phyloP scores from a whole-genome alignment of 2,113 vertebrate species.

The Kryptolebias marmoratus region DNA sequence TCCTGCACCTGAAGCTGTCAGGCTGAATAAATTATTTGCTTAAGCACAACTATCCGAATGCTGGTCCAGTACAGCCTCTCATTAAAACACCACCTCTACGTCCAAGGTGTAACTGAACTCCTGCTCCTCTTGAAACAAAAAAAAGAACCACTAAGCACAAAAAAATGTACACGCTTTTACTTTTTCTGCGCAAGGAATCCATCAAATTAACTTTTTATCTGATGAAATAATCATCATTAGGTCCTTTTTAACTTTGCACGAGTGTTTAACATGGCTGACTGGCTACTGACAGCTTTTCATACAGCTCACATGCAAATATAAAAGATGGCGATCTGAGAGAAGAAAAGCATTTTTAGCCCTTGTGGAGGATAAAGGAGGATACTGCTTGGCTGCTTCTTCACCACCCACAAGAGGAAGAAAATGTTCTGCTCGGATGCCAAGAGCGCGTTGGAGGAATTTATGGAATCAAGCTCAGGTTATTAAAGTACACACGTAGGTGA shows the following conservation, averaged over 20 bases:
- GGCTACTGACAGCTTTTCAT: neutral
- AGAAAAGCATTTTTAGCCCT: slow-evolving; percentile 3
- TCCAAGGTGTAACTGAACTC: too few relatives aligned
- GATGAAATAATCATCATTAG: neutral
- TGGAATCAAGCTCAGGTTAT: slow-evolving; percentile 40
- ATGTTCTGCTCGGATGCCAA: slow-evolving; percentile 50
- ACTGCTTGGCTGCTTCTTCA: slow-evolving; percentile 29
- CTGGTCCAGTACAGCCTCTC: slow-evolving; percentile 7
- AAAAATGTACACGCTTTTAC: neutral
- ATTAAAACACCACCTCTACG: neutral
- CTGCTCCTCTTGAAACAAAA: neutral
- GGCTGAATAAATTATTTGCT: slow-evolving; percentile 40
- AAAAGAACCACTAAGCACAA: neutral
- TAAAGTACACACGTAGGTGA: slow-evolving; percentile 45
- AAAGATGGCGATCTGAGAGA: neutral
- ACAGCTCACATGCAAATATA: slow-evolving; percentile 1
- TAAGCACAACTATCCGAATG: slow-evolving; percentile 1
- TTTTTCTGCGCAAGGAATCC: neutral
- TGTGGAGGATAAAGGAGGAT: slow-evolving; percentile 14
- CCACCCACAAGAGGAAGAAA: slow-evolving; percentile 43
- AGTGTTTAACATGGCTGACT: neutral
- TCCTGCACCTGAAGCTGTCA: slow-evolving; percentile 23
- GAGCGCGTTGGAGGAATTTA: slow-evolving; percentile 47
- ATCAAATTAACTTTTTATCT: neutral
- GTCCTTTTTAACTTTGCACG: neutral